These are phyloP conservation scores for Acanthopagrus latus DNA, from an alignment of 2,797 vertebrate genomes.

Conservation along the genomic window DNA sequence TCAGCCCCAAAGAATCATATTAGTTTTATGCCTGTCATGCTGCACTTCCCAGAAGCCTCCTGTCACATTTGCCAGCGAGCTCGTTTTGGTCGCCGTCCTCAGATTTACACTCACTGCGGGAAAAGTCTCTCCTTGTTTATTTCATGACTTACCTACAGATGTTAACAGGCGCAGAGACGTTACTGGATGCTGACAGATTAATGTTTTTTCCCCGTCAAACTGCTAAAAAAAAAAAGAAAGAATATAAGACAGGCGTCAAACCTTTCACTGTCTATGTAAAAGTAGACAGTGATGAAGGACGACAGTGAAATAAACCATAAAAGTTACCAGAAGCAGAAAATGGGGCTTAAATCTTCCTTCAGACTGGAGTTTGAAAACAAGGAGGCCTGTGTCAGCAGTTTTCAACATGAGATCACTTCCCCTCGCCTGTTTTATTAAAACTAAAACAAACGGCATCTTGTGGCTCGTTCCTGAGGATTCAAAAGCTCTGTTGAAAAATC, in stretches of 20 bases:
- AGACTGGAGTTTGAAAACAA: neutral
- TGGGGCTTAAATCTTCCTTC: neutral
- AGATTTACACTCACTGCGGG: constrained; percentile 32
- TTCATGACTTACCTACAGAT: constrained; percentile 16
- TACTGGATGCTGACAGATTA: neutral
- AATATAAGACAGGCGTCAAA: constrained; percentile 1
- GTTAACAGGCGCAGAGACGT: constrained; percentile 4
- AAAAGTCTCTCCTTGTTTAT: constrained; percentile 13
- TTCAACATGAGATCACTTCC: neutral
- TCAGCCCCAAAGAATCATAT: constrained; percentile 50
- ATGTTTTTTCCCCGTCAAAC: neutral
- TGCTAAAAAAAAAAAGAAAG: neutral
- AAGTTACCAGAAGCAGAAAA: neutral
- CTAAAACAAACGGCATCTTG: neutral
- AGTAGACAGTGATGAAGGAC: neutral
- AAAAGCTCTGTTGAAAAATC: neutral
- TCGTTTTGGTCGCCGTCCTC: constrained; percentile 25
- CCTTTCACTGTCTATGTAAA: neutral
- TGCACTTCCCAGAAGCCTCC: constrained; percentile 37
- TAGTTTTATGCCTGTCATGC: constrained; percentile 49
- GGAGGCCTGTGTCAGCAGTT: neutral
- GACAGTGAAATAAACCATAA: neutral
- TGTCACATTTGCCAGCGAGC: neutral
- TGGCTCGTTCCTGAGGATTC: neutral
- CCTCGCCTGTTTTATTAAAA: neutral